Evolutionary conservation across 2,797 vertebrate species (phyloP).

Genomic region (Aythya fuligula): DNA sequence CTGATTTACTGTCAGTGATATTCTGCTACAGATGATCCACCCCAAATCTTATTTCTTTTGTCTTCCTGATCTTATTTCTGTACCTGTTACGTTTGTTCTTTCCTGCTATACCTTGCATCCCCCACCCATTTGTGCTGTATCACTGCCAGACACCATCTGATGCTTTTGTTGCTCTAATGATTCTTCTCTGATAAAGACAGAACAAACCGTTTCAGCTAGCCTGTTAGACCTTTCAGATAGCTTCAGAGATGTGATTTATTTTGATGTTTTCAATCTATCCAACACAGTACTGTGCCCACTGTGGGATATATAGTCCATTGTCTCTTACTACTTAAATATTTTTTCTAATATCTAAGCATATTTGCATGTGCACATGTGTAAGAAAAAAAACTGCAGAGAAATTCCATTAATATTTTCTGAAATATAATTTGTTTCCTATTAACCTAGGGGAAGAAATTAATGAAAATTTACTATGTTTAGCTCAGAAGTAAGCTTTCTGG

Average conservation of each 20-base stretch:
- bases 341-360: background rate
- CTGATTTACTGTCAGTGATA: background rate
- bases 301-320: background rate
- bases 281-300: background rate
- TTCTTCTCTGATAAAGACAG: background rate
- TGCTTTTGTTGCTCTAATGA: background rate
- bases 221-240: background rate
- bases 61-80: background rate
- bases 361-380: background rate
- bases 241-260: background rate
- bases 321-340: background rate
- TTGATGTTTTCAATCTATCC: background rate
- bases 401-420: constrained; percentile 45
- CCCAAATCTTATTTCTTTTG: background rate
- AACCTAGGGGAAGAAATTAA: constrained; percentile 66
- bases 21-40: background rate
- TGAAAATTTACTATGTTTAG: constrained; percentile 61
- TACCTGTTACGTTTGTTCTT: background rate
- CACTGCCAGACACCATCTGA: fast-evolving
- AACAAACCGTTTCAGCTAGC: background rate
- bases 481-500: constrained; percentile 56
- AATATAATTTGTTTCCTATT: constrained; percentile 60
- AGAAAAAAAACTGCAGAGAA: constrained; percentile 3
- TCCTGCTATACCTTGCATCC: background rate
- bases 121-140: background rate